Evolutionary conservation across 1,140 invertebrate species (phyloP).

Genomic region (Andricus grossulariae): DNA sequence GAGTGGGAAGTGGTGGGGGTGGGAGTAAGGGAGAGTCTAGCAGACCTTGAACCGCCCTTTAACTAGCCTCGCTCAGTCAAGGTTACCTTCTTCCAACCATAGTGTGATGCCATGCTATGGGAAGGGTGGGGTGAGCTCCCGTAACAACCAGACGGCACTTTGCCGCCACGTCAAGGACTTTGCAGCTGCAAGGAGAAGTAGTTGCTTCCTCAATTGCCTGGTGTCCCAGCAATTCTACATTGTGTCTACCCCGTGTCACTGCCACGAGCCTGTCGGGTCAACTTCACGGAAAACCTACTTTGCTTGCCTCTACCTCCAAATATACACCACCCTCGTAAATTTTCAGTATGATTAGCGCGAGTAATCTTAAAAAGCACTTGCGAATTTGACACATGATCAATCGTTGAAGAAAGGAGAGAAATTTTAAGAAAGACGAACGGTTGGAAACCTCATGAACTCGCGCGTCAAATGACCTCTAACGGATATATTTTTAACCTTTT

Average conservation of each 20-base stretch:
- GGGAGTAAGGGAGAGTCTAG: constrained; percentile 42
- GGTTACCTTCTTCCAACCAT: constrained; percentile 54
- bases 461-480: no score
- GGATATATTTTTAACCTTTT: no score
- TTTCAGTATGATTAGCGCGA: no score
- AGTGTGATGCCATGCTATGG: not conserved
- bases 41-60: constrained; percentile 63
- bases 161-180: constrained; percentile 36
- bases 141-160: constrained; percentile 37
- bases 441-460: no score
- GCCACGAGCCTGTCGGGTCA: not conserved
- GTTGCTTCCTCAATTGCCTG: constrained; percentile 14
- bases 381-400: no score
- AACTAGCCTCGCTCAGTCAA: constrained; percentile 58
- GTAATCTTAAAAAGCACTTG: no score
- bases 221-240: constrained; percentile 29
- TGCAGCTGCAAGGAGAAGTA: constrained; percentile 30
- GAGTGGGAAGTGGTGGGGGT: constrained; percentile 47
- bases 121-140: constrained; percentile 33
- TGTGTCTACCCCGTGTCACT: constrained; percentile 6
- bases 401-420: no score
- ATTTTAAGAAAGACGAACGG: no score
- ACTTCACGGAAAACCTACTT: not conserved
- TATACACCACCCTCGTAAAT: not conserved
- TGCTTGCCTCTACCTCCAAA: not conserved